Conservation (phyloP, 2,113 vertebrate species). For the Psammodynastes pulverulentus region DNA sequence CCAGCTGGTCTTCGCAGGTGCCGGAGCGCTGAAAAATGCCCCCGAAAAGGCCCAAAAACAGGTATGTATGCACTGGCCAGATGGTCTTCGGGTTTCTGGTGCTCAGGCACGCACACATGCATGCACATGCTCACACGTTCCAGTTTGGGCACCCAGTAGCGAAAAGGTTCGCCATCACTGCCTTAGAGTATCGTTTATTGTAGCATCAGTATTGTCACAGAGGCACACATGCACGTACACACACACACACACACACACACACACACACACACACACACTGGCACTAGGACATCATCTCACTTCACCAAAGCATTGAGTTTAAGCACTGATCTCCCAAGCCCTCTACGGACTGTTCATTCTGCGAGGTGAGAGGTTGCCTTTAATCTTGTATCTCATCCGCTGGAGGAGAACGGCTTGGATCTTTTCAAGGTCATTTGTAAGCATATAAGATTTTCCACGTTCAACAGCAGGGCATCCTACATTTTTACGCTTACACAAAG, state of each 20-base stretch:
- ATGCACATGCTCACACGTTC: no score
- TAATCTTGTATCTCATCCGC: background rate
- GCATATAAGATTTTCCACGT: background rate
- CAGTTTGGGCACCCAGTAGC: no score
- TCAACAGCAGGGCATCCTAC: slow-evolving; percentile 1
- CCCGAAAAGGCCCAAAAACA: no score
- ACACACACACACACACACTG: background rate
- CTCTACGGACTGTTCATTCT: background rate
- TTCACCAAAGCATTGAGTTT: background rate
- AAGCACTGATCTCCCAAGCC: background rate
- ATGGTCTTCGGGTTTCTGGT: no score
- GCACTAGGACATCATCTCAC: background rate
- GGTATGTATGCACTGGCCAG: no score
- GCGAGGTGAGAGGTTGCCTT: background rate
- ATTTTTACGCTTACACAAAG: background rate
- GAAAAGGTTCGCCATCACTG: no score
- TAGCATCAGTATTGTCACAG: background rate
- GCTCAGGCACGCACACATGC: no score
- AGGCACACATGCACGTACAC: background rate
- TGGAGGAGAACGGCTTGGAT: background rate
- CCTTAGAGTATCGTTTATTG: background rate
- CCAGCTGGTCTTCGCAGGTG: no score
- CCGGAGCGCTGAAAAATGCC: no score
- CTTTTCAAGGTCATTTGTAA: slow-evolving; percentile 6
- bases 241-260: background rate